Base-by-base conservation (phyloP, 1,140 invertebrate genomes). In the Sycophila sp. region DNA sequence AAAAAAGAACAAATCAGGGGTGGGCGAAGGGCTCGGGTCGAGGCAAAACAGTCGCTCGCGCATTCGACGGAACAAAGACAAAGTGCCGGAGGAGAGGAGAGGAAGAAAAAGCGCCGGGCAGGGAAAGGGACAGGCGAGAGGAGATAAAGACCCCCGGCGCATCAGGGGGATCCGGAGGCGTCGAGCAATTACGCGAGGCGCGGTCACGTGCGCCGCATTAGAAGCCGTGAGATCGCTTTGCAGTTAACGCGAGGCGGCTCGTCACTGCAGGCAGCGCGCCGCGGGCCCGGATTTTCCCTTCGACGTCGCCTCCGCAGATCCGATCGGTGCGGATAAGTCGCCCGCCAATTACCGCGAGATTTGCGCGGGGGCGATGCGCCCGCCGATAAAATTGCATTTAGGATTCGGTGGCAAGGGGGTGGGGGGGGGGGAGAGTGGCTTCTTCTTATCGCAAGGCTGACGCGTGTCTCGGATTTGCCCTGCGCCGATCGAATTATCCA, bases 181-280 rank as follows among this genome's bases (percentile, higher is more conserved):
- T 26, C 62, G 45, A 28, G 65, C 77, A 81, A 78, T 78, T 77
- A 78, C 73, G 77, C 76, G 74, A 77, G 38, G 24, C 73, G 73
- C 73, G 73, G 78, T 79, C 80, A 81, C 78, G 80, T 81, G 80
- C 77, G 71, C 62, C 66, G 71, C 76, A 79, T 81, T 80, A 77
- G 74, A 73, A 71, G 34, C 17, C 32, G 49, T 24, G 13, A 78
- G 77, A 80, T 80, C 77, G 79, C 75, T 67, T 73, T 75, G 71
- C 73, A 67, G 40, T 69, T 69, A 67, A 71, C 53, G 71, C 45
- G 65, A 7, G n/a, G 26, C 24, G 22, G 6, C 2, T 13, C 26
- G n/a, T 7, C 40, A 19, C 17, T 2, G 8, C n/a, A 19, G 1
- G 67, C 65, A n/a, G n/a, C 40, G 8, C 40, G 40, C 17, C 2